A percentile compares a stretch with the other conserved stretches of the same genome.
These are phyloP conservation scores for Antheraea assamensis DNA, from an alignment of 2,888 invertebrate genomes.

Conservation along the genomic window DNA sequence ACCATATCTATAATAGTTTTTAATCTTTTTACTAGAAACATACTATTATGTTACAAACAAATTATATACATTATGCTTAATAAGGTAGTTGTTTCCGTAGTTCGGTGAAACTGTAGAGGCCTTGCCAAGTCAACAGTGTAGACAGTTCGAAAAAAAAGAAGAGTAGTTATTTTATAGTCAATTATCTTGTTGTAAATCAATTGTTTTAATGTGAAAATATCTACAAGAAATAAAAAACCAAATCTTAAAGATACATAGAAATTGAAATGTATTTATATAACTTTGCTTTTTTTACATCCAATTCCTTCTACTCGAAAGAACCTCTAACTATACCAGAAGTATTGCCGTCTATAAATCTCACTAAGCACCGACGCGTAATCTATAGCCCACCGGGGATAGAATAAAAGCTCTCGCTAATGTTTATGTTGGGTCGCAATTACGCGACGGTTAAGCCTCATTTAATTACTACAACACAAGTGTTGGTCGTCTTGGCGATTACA, in stretches of 20 bases:
- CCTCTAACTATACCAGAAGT: not conserved
- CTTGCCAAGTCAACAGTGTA: too few relatives aligned
- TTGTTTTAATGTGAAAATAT: not conserved
- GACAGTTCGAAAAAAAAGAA: too few relatives aligned
- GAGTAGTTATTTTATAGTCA: too few relatives aligned
- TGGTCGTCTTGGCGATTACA: conserved; percentile 47
- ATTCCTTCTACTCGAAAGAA: not conserved
- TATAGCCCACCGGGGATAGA: conserved; percentile 46
- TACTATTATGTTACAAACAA: too few relatives aligned
- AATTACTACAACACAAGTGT: conserved; percentile 50
- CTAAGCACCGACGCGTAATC: conserved; percentile 54
- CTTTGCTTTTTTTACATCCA: not conserved
- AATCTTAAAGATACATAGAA: too few relatives aligned
- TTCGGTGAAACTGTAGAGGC: too few relatives aligned
- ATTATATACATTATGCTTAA: too few relatives aligned
- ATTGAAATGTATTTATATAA: too few relatives aligned
- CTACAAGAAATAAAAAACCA: not conserved
- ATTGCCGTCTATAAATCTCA: conserved; percentile 52
- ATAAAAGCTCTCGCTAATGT: conserved; percentile 40
- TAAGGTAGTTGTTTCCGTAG: too few relatives aligned
- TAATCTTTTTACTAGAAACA: too few relatives aligned
- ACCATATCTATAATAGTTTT: too few relatives aligned
- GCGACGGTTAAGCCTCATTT: conserved; percentile 49
- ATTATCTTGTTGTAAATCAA: too few relatives aligned
- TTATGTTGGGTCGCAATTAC: conserved; percentile 50